A percentile compares a stretch with the other conserved stretches of the same genome.
Evolutionary conservation across 2,888 invertebrate genomes (phyloP).

Genomic region (Dione vanillae): DNA sequence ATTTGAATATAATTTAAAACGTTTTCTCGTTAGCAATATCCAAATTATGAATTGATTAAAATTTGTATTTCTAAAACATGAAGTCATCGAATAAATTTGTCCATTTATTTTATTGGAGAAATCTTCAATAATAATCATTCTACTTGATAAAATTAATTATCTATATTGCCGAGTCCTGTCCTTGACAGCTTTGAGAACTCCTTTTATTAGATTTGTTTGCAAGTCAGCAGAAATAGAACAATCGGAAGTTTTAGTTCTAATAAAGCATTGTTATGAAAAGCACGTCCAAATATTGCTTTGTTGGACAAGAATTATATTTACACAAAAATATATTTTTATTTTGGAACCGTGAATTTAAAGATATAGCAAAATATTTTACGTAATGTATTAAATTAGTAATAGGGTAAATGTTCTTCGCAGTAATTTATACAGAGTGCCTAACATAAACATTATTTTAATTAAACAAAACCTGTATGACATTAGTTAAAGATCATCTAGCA

Average conservation of each 20-base stretch:
- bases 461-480: neutral
- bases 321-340: neutral
- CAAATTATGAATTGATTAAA: slow-evolving; percentile 7
- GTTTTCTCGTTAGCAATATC: neutral
- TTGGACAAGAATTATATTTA: neutral
- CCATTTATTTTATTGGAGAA: slow-evolving; percentile 42
- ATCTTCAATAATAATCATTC: slow-evolving; percentile 40
- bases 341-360: no score
- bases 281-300: slow-evolving; percentile 24
- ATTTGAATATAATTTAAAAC: neutral
- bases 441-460: slow-evolving; percentile 5
- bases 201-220: slow-evolving; percentile 46
- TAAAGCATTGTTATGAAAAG: slow-evolving; percentile 23
- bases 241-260: slow-evolving; percentile 13
- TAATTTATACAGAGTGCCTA: no score
- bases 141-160: slow-evolving; percentile 48
- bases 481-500: neutral
- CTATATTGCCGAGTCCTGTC: slow-evolving; percentile 44
- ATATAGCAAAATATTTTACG: no score
- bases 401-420: no score
- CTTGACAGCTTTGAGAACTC: slow-evolving; percentile 46
- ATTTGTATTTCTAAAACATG: neutral
- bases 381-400: no score
- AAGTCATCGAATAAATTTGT: slow-evolving; percentile 40
- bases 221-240: slow-evolving; percentile 18